Evolutionary conservation across 2,888 invertebrate species (phyloP).

Genomic region (Sphecodes monilicornis): DNA sequence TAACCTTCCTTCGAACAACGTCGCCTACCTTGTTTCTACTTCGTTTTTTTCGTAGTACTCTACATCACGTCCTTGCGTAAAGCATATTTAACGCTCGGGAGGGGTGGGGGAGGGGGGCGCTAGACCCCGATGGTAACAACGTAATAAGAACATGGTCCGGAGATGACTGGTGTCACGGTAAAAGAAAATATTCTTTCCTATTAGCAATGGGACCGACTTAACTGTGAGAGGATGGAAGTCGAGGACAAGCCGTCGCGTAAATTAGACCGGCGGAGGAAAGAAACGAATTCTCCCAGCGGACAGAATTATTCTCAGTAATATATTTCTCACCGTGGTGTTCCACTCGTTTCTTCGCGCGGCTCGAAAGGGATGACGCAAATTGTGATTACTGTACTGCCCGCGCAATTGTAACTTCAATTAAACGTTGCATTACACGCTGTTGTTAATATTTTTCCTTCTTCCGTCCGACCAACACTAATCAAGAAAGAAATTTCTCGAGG

Average conservation of each 20-base stretch:
- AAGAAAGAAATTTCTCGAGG: conserved; percentile 7
- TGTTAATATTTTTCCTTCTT: not conserved
- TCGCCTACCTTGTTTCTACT: conserved; percentile 60
- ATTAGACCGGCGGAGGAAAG: conserved; percentile 59
- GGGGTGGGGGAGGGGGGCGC: not conserved
- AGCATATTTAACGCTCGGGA: conserved; percentile 72
- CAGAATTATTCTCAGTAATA: conserved; percentile 67
- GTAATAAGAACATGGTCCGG: conserved; percentile 75
- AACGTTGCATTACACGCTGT: conserved; percentile 4
- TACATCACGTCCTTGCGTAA: conserved; percentile 65
- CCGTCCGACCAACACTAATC: not conserved
- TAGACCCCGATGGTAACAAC: conserved; percentile 70
- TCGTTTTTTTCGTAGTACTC: conserved; percentile 56
- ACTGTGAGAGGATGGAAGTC: conserved; percentile 49
- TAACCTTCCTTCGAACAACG: conserved; percentile 37
- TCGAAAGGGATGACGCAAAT: conserved; percentile 25
- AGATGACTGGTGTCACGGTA: conserved; percentile 70
- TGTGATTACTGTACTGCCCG: conserved; percentile 10
- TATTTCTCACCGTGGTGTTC: conserved; percentile 52
- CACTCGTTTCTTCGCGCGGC: conserved; percentile 30
- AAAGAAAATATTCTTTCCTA: conserved; percentile 65
- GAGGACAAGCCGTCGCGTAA: conserved; percentile 62
- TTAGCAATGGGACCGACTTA: conserved; percentile 65
- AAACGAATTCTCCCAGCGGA: conserved; percentile 44
- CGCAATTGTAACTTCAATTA: not conserved